These are phyloP conservation scores for Chelonia mydas DNA, from an alignment of 2,797 vertebrate genomes.

Conservation along the genomic window DNA sequence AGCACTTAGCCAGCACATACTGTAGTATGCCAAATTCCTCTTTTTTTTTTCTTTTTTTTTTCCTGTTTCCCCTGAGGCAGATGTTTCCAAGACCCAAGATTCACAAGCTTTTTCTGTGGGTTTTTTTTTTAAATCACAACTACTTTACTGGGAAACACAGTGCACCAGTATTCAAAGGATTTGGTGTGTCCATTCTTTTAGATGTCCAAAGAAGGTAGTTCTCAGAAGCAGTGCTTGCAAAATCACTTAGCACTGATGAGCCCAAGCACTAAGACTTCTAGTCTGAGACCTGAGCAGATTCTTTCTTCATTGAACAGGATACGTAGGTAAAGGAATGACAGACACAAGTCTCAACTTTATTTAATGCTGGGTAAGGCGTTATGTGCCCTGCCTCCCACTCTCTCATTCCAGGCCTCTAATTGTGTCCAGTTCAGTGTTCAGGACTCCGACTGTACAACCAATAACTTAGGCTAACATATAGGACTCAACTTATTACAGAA, in stretches of 20 bases:
- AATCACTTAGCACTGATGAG: not conserved
- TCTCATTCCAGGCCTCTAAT: no score
- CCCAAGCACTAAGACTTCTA: not conserved
- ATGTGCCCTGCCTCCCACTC: no score
- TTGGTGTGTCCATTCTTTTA: not conserved
- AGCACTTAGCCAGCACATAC: not conserved
- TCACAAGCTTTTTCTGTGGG: not conserved
- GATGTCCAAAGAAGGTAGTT: not conserved
- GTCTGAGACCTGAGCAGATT: not conserved
- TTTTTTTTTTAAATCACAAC: not conserved
- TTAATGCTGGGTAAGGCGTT: no score
- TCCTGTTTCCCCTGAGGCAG: no score
- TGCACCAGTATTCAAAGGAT: not conserved
- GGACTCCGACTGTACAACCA: no score
- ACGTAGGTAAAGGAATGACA: no score
- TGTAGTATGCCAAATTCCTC: not conserved
- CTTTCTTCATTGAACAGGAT: not conserved
- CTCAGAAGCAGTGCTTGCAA: not conserved
- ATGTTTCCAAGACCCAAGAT: rapidly evolving
- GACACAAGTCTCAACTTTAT: no score
- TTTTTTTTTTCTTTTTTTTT: not conserved
- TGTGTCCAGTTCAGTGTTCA: no score
- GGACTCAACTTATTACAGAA: no score
- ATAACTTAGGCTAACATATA: no score
- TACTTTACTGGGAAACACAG: not conserved